Conservation (phyloP, 2,888 invertebrate genomes). For the Nephrocerus scutellatus region DNA sequence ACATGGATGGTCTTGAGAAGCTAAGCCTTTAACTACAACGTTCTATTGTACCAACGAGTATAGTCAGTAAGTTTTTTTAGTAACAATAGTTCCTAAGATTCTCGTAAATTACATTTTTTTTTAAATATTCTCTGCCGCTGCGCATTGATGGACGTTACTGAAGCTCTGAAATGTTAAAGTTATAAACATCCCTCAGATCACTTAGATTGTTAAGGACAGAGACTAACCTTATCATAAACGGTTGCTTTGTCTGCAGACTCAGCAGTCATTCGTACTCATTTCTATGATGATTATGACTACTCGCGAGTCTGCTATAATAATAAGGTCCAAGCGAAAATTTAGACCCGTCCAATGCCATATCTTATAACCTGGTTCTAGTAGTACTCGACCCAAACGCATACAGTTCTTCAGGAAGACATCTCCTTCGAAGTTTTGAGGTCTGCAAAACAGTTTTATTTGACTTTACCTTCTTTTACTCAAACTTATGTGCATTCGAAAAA, state of each 20-base stretch:
- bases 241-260: conserved; percentile 55
- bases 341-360: conserved; percentile 77
- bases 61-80: too few relatives aligned
- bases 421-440: conserved; percentile 45
- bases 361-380: conserved; percentile 58
- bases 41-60: too few relatives aligned
- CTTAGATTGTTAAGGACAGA: too few relatives aligned
- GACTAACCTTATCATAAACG: conserved; percentile 55
- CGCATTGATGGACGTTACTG: conserved; percentile 58
- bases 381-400: conserved; percentile 60
- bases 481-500: too few relatives aligned
- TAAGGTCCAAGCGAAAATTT: conserved; percentile 67
- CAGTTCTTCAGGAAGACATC: conserved; percentile 50
- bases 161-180: too few relatives aligned
- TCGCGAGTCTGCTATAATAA: conserved; percentile 58
- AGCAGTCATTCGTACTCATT: conserved; percentile 57
- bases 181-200: too few relatives aligned
- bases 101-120: too few relatives aligned
- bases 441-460: too few relatives aligned
- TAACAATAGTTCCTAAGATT: too few relatives aligned
- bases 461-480: too few relatives aligned
- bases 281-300: conserved; percentile 56
- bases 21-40: too few relatives aligned
- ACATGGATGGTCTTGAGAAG: too few relatives aligned
- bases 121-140: conserved; percentile 58